Percentiles rank a stretch among this genome's conserved stretches.
phyloP scores from a whole-genome alignment of 2,113 vertebrate species.

The Siniperca chuatsi region DNA sequence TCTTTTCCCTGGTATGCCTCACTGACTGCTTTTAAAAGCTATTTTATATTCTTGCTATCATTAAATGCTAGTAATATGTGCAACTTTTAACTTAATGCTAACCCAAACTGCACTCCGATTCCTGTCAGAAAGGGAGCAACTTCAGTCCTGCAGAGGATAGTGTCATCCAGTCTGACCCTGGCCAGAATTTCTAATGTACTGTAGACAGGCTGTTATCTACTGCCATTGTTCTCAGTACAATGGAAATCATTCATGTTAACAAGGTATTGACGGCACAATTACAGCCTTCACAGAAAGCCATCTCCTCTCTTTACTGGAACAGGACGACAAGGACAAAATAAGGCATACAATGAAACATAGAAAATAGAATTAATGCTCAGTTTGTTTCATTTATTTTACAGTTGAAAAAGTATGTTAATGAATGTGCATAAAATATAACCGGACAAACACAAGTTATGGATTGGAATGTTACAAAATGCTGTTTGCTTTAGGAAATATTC shows the following conservation, averaged over 20 bases:
- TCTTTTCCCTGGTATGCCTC: not conserved
- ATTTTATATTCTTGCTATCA: not conserved
- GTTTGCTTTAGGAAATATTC: not conserved
- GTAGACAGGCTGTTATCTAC: constrained; percentile 47
- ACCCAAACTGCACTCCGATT: not conserved
- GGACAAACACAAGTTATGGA: not conserved
- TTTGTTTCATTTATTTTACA: not conserved
- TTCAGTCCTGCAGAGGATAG: not conserved
- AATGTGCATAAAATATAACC: not conserved
- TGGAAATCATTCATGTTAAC: constrained; percentile 55
- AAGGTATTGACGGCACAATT: constrained; percentile 50
- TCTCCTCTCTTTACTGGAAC: constrained; percentile 19
- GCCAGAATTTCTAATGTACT: constrained; percentile 27
- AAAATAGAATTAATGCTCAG: not conserved
- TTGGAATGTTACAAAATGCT: not conserved
- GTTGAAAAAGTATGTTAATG: not conserved
- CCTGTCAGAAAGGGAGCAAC: not conserved
- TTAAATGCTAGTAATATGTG: not conserved
- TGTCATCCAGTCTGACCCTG: constrained; percentile 39
- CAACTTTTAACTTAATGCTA: not conserved
- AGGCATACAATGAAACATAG: not conserved
- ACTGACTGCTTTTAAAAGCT: not conserved
- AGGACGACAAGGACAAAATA: constrained; percentile 1
- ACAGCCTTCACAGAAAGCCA: constrained; percentile 11
- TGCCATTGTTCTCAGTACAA: constrained; percentile 50